Conservation (phyloP, 2,113 vertebrate genomes). For the Tychaedon coryphoeus region DNA sequence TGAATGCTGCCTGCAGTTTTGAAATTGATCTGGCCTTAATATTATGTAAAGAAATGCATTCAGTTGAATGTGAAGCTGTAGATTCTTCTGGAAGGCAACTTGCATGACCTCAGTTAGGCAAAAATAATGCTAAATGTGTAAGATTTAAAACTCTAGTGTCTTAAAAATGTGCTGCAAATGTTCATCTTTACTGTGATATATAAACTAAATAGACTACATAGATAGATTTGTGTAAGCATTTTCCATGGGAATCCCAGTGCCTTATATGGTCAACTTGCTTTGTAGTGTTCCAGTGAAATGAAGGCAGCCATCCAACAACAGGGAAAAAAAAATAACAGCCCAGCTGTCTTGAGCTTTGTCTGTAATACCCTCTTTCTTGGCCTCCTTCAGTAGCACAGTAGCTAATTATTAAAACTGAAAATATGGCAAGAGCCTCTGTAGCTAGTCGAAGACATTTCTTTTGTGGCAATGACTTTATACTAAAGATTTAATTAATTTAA, state of each 20-base stretch:
- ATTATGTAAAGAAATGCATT: background rate
- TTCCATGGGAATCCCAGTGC: conserved; percentile 90
- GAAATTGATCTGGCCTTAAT: background rate
- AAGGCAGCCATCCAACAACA: conserved; percentile 76
- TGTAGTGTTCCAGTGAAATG: conserved; percentile 76
- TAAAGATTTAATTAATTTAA: conserved; percentile 35
- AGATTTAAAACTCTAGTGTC: background rate
- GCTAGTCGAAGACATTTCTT: conserved; percentile 82
- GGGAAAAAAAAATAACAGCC: background rate
- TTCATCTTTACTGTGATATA: background rate
- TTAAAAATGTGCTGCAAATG: background rate
- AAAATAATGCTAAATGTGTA: background rate
- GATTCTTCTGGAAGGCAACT: background rate
- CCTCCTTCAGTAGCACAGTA: conserved; percentile 69
- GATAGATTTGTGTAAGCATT: conserved; percentile 69
- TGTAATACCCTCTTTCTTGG: conserved; percentile 66
- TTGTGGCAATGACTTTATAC: conserved; percentile 73
- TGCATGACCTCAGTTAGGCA: background rate
- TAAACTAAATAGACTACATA: conserved; percentile 62
- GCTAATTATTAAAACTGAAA: conserved; percentile 67
- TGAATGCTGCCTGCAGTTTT: background rate
- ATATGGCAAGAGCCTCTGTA: conserved; percentile 30
- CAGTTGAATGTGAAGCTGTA: background rate
- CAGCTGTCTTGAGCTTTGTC: conserved; percentile 75
- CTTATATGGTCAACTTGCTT: conserved; percentile 90